These are phyloP conservation scores for Octopus sinensis DNA, from an alignment of 1,140 invertebrate species.

Conservation along the genomic window DNA sequence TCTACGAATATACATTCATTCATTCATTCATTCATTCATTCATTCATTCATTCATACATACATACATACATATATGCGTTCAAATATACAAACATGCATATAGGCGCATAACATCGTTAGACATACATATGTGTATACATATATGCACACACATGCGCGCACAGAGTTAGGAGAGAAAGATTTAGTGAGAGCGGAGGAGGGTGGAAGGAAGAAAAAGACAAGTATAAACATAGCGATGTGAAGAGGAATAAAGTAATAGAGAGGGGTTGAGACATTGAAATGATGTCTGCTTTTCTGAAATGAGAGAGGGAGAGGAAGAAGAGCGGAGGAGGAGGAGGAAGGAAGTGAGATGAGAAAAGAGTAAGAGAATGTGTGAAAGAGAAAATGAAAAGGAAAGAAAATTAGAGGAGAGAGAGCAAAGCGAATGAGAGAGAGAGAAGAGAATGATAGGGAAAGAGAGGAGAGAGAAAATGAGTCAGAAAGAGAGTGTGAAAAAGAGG, in stretches of 20 bases:
- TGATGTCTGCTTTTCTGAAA: background rate
- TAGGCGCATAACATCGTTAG: background rate
- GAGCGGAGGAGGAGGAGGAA: background rate
- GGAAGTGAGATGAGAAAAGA: background rate
- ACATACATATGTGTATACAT: background rate
- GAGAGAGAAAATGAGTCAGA: too few species aligned
- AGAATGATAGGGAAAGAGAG: too few species aligned
- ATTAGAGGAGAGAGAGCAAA: too few species aligned
- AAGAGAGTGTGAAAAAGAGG: too few species aligned
- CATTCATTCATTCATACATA: too few species aligned
- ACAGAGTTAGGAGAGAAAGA: background rate
- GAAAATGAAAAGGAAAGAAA: background rate
- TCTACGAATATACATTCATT: too few species aligned
- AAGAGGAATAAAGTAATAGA: background rate
- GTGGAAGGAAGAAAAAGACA: conserved; percentile 14
- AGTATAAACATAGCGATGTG: conserved; percentile 6
- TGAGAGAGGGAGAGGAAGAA: background rate
- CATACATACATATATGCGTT: too few species aligned
- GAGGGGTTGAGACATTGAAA: background rate
- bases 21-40: too few species aligned
- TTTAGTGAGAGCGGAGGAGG: background rate
- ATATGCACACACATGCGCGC: background rate
- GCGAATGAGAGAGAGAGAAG: too few species aligned
- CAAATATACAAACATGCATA: too few species aligned
- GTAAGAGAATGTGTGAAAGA: background rate